phyloP scores from a whole-genome alignment of 2,797 vertebrate genomes.

The Dendrocincla fuliginosa region DNA sequence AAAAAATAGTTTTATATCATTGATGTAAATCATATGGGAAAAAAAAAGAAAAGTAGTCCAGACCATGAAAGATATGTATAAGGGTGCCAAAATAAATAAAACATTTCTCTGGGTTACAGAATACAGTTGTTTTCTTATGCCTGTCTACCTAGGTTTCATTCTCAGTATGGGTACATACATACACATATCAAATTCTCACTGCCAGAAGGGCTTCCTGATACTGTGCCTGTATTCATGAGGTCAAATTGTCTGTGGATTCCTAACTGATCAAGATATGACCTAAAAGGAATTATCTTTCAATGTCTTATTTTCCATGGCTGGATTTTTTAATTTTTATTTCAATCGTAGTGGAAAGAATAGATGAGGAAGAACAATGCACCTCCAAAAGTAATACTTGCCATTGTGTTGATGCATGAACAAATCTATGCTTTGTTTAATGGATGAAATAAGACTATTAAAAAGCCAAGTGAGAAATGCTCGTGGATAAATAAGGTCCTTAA shows the following conservation, averaged over 20 bases:
- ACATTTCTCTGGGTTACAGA: neutral
- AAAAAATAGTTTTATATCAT: neutral
- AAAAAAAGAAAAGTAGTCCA: neutral
- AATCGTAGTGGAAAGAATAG: neutral
- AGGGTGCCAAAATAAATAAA: neutral
- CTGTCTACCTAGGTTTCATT: neutral
- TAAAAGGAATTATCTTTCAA: neutral
- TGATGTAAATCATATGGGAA: neutral
- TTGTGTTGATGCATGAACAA: neutral
- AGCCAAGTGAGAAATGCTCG: neutral
- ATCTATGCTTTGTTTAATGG: neutral
- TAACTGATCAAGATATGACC: neutral
- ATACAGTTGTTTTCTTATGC: neutral
- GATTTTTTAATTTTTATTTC: neutral
- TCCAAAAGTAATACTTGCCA: neutral
- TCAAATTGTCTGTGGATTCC: neutral
- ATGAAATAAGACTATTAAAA: neutral
- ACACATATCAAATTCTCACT: neutral
- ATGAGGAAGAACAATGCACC: neutral
- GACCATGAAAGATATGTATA: neutral
- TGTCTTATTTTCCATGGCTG: neutral
- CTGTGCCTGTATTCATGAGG: neutral
- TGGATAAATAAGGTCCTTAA: neutral
- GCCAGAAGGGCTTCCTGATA: neutral
- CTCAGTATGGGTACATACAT: neutral